Percentiles rank a stretch among this genome's conserved stretches.
These are phyloP conservation scores for Ctenodactylus gundi DNA, from an alignment of 2,113 vertebrate genomes.

Conservation along the genomic window DNA sequence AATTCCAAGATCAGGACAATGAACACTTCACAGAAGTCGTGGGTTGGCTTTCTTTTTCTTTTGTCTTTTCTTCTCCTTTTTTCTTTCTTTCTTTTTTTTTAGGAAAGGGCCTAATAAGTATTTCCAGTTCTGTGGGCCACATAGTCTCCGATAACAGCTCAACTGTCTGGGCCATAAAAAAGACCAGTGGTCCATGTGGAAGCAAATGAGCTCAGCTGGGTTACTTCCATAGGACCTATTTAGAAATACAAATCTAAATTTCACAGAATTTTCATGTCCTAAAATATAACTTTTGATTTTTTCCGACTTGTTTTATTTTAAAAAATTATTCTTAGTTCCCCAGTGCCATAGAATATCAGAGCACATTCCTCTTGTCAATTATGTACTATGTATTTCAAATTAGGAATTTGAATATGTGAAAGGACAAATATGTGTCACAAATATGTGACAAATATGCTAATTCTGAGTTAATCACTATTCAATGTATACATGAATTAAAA, in stretches of 20 bases:
- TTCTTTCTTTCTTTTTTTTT: too few species aligned
- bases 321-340: not conserved
- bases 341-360: not conserved
- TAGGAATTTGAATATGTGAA: not conserved
- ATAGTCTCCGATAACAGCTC: not conserved
- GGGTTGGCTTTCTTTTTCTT: not conserved
- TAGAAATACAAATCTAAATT: not conserved
- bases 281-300: conserved; percentile 37
- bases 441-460: not conserved
- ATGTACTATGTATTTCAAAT: not conserved
- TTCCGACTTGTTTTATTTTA: not conserved
- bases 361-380: not conserved
- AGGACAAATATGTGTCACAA: too few species aligned
- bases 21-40: not conserved
- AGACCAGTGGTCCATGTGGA: fast-evolving
- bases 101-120: not conserved
- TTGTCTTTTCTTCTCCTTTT: too few species aligned
- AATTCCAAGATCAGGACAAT: not conserved
- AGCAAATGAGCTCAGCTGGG: not conserved
- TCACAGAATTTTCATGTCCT: not conserved
- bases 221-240: not conserved
- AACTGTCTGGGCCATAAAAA: not conserved
- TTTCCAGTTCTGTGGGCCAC: not conserved
- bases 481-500: not conserved
- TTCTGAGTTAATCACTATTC: not conserved